phyloP scores from a whole-genome alignment of 2,797 vertebrate species.

The Sebastes minor region DNA sequence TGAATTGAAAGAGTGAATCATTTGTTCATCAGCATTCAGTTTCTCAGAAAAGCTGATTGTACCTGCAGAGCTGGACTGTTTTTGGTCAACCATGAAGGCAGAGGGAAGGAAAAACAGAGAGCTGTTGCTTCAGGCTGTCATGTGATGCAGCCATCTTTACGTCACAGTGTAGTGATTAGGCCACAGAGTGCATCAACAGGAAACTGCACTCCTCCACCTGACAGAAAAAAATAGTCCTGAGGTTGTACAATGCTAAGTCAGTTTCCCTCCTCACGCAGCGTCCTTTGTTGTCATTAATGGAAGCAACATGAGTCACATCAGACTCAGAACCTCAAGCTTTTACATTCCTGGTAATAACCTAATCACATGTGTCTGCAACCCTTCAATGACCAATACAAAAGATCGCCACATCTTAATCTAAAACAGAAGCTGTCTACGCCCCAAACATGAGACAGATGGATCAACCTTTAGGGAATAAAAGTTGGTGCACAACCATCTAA shows the following conservation, averaged over 20 bases:
- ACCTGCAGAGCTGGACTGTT: conserved; percentile 20
- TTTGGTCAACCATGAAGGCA: not conserved
- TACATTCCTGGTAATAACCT: conserved; percentile 35
- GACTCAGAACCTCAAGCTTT: conserved; percentile 20
- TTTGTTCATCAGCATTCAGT: not conserved
- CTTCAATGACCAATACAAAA: conserved; percentile 5
- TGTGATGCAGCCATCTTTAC: conserved; percentile 46
- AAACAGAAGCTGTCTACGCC: conserved; percentile 2
- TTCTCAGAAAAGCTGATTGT: conserved; percentile 10
- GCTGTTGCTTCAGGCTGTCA: conserved; percentile 40
- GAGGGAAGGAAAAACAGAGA: not conserved
- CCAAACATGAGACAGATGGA: conserved; percentile 9
- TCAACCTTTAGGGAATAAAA: not conserved
- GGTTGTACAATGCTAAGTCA: conserved; percentile 27
- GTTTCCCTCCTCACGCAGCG: conserved; percentile 1
- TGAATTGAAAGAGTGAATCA: not conserved
- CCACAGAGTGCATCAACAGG: conserved; percentile 49
- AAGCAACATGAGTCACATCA: conserved; percentile 25
- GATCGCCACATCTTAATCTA: not conserved
- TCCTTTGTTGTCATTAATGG: conserved; percentile 32
- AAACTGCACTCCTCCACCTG: conserved; percentile 49
- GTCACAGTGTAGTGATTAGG: conserved; percentile 53
- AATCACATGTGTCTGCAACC: conserved; percentile 32
- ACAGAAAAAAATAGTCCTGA: conserved; percentile 24
- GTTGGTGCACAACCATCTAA: not conserved